Evolutionary conservation across 2,113 vertebrate species (phyloP).

Genomic region (Dolichotis patagonum): DNA sequence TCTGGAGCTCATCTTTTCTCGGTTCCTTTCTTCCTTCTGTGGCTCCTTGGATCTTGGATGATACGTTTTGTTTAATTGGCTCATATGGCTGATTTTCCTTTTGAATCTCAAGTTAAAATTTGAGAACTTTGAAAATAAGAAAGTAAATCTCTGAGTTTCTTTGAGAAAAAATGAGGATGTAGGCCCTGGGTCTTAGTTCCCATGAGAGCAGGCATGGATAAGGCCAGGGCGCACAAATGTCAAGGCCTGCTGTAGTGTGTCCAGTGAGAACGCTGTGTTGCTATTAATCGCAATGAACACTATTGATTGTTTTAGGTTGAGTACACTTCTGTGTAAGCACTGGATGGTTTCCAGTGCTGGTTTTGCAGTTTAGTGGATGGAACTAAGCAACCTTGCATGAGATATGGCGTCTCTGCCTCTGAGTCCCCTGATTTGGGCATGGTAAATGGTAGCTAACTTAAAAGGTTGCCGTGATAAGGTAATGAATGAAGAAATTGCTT

Average conservation of each 20-base stretch:
- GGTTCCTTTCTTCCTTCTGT: not conserved
- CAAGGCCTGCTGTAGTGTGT: accelerated
- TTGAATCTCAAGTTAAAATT: not conserved
- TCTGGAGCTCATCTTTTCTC: not conserved
- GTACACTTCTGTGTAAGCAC: not conserved
- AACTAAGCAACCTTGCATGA: not conserved
- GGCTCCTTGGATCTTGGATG: not conserved
- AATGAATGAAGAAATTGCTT: not conserved
- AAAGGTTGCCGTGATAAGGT: not conserved
- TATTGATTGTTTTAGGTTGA: too few relatives aligned
- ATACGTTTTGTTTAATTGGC: not conserved
- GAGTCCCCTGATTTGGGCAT: not conserved
- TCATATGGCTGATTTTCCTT: not conserved
- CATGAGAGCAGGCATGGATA: accelerated
- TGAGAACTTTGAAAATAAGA: not conserved
- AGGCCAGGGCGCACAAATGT: accelerated
- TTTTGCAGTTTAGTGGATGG: too few relatives aligned
- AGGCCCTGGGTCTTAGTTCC: not conserved
- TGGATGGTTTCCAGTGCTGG: too few relatives aligned
- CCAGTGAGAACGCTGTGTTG: accelerated
- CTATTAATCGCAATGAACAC: accelerated
- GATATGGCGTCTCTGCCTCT: not conserved
- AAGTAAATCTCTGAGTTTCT: not conserved
- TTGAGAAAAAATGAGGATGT: not conserved
- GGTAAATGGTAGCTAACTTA: too few relatives aligned